Evolutionary conservation across 2,797 vertebrate genomes (phyloP).

Genomic region (Myotis planiceps): DNA sequence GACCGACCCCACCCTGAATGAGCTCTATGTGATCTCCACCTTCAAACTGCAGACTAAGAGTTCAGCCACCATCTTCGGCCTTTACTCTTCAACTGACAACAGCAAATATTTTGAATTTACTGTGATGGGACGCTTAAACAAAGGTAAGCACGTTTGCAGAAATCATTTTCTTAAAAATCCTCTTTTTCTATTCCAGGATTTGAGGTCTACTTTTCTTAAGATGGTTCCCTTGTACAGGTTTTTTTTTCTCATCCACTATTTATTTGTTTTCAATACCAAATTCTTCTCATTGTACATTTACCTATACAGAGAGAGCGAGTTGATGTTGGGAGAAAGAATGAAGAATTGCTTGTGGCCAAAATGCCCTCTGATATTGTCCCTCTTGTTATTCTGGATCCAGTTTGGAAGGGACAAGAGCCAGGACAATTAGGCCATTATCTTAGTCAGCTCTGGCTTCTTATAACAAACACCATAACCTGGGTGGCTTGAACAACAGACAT

Average conservation of each 20-base stretch:
- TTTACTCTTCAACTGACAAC: conserved; percentile 94
- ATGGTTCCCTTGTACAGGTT: not conserved
- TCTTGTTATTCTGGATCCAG: not conserved
- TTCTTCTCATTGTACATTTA: not conserved
- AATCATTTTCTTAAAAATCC: not conserved
- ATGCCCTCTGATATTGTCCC: not conserved
- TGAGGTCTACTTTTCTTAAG: not conserved
- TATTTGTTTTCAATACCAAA: not conserved
- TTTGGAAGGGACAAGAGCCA: not conserved
- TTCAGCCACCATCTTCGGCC: conserved; percentile 89
- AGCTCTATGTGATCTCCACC: conserved; percentile 93
- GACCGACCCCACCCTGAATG: conserved; percentile 90
- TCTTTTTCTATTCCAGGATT: not conserved
- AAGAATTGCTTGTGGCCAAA: not conserved
- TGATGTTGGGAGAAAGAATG: not conserved
- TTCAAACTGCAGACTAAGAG: conserved; percentile 93
- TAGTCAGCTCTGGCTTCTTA: not conserved
- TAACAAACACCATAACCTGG: not conserved
- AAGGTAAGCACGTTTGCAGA: conserved; percentile 89
- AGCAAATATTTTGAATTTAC: conserved; percentile 98
- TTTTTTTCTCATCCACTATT: not conserved
- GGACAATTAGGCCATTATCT: not conserved
- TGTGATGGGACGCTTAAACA: conserved; percentile 95
- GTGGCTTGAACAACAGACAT: not conserved
- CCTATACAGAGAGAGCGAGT: not conserved